Conservation (phyloP, 2,888 invertebrate genomes). For the Tinea pellionella region DNA sequence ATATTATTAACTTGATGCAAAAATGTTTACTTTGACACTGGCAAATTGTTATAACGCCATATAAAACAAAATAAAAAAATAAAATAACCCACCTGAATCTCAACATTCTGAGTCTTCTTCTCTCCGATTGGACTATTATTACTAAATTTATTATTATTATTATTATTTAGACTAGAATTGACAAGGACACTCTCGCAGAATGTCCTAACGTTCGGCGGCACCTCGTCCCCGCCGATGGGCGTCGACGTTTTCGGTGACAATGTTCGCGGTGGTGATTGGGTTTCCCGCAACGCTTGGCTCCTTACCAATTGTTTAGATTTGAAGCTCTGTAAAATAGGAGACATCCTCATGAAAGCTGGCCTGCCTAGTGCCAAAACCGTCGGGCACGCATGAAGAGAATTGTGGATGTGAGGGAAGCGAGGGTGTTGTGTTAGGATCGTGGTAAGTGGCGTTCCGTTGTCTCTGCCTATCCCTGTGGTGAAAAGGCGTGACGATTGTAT, state of each 20-base stretch:
- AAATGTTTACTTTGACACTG: no score
- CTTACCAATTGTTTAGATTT: slow-evolving; percentile 87
- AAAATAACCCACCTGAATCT: slow-evolving; percentile 45
- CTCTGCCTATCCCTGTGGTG: no score
- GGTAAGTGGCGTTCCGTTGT: no score
- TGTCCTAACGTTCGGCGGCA: slow-evolving; percentile 22
- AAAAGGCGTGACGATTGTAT: no score
- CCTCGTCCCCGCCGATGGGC: slow-evolving; percentile 16
- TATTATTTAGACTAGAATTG: slow-evolving; percentile 42
- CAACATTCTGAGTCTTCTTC: slow-evolving; percentile 44
- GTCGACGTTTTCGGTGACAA: slow-evolving; percentile 45
- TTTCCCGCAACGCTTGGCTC: slow-evolving; percentile 91
- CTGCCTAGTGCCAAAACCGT: no score
- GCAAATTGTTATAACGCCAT: no score
- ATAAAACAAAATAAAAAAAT: no score
- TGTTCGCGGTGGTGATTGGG: slow-evolving; percentile 74
- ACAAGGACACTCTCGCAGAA: slow-evolving; percentile 17
- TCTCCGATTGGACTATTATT: slow-evolving; percentile 27
- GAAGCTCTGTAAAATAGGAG: slow-evolving; percentile 65
- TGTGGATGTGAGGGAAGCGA: no score
- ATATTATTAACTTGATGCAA: no score
- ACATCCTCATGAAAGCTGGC: no score
- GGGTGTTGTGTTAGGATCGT: no score
- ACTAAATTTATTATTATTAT: slow-evolving; percentile 15
- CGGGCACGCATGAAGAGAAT: no score